Evolutionary conservation across 1,140 invertebrate species (phyloP).

Genomic region (Geopemphigus sp.): DNA sequence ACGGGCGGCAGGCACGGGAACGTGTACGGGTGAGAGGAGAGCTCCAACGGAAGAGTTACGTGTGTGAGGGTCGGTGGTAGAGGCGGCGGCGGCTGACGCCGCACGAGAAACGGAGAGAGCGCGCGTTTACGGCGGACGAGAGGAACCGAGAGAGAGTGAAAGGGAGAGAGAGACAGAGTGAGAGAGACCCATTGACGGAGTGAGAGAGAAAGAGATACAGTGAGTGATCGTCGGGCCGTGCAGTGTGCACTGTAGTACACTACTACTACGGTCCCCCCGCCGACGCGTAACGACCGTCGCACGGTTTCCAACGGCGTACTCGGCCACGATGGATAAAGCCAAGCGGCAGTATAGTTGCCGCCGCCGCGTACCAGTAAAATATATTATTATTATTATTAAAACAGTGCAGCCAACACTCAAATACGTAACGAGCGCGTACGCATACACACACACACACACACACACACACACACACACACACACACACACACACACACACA

Average conservation of each 20-base stretch:
- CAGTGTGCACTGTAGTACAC: neutral
- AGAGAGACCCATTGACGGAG: neutral
- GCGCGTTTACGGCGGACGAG: neutral
- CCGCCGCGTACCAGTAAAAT: conserved; percentile 45
- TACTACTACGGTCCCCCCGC: conserved; percentile 13
- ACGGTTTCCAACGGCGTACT: conserved; percentile 48
- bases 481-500: too few species aligned
- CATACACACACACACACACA: too few species aligned
- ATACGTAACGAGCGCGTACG: neutral
- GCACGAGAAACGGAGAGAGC: too few species aligned
- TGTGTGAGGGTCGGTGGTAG: neutral
- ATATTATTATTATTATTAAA: conserved; percentile 49
- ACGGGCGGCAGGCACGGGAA: neutral
- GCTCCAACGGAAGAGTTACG: neutral
- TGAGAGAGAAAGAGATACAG: neutral
- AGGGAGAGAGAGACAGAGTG: neutral
- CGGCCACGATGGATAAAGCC: conserved; percentile 41
- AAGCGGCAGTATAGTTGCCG: conserved; percentile 26
- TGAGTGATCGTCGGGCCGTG: neutral
- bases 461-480: too few species aligned
- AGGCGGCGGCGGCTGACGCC: neutral
- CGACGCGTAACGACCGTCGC: conserved; percentile 23
- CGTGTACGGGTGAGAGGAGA: neutral
- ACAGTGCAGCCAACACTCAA: conserved; percentile 36
- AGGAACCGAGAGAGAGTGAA: neutral